Conservation (phyloP, 2,113 vertebrate species). For the Heterochromis multidens region DNA sequence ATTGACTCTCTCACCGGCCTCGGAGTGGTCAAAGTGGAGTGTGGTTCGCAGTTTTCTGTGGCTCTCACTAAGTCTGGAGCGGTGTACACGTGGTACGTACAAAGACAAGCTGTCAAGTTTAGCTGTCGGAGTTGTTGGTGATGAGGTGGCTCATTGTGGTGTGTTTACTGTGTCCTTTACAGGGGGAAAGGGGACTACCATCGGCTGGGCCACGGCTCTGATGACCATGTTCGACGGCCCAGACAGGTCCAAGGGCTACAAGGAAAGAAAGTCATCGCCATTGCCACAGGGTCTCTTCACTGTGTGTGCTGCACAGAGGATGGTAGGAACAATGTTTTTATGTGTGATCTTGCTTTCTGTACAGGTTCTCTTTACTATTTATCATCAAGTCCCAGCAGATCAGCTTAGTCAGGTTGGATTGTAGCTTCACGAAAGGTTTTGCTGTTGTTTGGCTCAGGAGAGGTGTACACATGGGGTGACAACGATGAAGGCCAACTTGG, state of each 20-base stretch:
- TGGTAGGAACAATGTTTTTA: constrained; percentile 74
- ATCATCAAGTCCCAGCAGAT: not conserved
- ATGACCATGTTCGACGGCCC: constrained; percentile 94
- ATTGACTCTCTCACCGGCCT: constrained; percentile 98
- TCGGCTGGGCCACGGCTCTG: constrained; percentile 93
- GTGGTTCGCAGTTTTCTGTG: constrained; percentile 97
- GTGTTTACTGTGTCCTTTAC: not conserved
- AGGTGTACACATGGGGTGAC: constrained; percentile 98
- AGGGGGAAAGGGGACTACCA: constrained; percentile 99
- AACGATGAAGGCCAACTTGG: constrained; percentile 98
- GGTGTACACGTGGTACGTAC: constrained; percentile 92
- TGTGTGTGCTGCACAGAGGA: constrained; percentile 99
- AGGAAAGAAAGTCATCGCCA: constrained; percentile 97
- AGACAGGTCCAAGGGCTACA: constrained; percentile 96
- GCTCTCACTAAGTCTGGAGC: constrained; percentile 95
- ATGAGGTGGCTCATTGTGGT: not conserved
- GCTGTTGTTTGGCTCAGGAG: constrained; percentile 76
- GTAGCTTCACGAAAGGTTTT: not conserved
- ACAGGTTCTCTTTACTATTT: not conserved
- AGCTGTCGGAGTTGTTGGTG: not conserved
- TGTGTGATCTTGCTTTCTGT: fast-evolving
- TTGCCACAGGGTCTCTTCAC: constrained; percentile 95
- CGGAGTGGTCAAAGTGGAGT: constrained; percentile 96
- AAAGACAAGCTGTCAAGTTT: not conserved
- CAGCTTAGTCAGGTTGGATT: not conserved